A percentile compares a stretch with the other conserved stretches of the same genome.
These are phyloP conservation scores for Saxidomus purpurata DNA, from an alignment of 1,140 invertebrate species.

Conservation along the genomic window DNA sequence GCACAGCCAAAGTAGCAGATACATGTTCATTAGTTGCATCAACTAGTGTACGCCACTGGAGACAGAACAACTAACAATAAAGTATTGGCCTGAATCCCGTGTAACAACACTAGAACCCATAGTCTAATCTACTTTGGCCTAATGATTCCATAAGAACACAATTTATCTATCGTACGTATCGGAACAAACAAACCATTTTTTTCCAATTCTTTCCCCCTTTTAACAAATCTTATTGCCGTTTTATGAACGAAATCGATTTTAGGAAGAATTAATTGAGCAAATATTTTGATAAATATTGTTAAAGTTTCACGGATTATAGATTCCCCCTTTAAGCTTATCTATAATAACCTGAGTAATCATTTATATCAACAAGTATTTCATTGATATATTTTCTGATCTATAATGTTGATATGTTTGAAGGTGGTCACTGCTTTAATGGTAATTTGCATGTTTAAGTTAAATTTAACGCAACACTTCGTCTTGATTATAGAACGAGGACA, in stretches of 20 bases:
- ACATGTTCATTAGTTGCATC: too few species aligned
- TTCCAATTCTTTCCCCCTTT: too few species aligned
- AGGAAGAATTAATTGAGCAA: neutral
- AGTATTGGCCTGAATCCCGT: too few species aligned
- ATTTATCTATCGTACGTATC: too few species aligned
- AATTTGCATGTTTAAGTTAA: conserved; percentile 1
- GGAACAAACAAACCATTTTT: too few species aligned
- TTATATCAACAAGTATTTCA: neutral
- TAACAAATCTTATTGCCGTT: neutral
- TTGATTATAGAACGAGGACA: neutral
- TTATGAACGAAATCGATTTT: neutral
- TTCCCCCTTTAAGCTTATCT: neutral
- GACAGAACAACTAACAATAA: too few species aligned
- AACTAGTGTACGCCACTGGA: too few species aligned
- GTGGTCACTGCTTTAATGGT: neutral
- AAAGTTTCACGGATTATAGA: neutral
- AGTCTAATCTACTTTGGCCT: too few species aligned
- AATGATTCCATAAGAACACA: too few species aligned
- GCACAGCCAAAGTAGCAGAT: too few species aligned
- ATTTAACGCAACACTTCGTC: neutral
- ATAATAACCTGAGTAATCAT: neutral
- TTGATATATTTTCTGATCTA: neutral
- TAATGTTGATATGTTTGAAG: neutral
- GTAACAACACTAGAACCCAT: too few species aligned
- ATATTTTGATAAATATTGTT: conserved; percentile 14